These are phyloP conservation scores for Notospermus geniculatus DNA, from an alignment of 1,140 invertebrate species.

Conservation along the genomic window DNA sequence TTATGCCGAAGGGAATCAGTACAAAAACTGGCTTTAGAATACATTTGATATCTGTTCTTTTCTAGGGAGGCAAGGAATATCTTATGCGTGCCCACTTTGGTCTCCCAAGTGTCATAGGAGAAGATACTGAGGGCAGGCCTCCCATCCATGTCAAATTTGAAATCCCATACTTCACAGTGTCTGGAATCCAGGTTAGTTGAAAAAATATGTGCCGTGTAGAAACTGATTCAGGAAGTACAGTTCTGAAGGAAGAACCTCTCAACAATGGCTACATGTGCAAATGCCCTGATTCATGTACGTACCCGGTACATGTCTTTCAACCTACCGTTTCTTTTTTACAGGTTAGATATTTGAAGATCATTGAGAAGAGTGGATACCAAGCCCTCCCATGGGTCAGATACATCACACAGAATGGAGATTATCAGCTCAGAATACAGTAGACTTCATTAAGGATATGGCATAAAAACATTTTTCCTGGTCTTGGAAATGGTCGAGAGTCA, in stretches of 20 bases:
- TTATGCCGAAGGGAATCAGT: no score
- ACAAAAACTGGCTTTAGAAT: no score
- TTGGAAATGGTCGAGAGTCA: no score
- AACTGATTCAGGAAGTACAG: no score
- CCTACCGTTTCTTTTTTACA: slow-evolving; percentile 26
- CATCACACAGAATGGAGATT: slow-evolving; percentile 99
- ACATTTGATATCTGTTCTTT: slow-evolving; percentile 11
- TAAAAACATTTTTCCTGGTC: no score
- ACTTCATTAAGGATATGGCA: no score
- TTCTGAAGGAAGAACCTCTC: no score
- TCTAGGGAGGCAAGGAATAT: slow-evolving; percentile 92
- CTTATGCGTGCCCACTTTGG: slow-evolving; percentile 99
- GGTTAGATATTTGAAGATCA: slow-evolving; percentile 96
- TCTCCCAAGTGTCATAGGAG: slow-evolving; percentile 92
- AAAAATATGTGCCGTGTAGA: no score
- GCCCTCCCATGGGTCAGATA: slow-evolving; percentile 98
- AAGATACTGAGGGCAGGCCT: slow-evolving; percentile 92
- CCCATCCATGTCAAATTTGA: slow-evolving; percentile 99
- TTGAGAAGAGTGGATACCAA: slow-evolving; percentile 99
- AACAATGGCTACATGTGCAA: no score
- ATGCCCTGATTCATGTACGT: no score
- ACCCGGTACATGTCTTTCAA: not conserved
- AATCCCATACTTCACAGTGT: slow-evolving; percentile 99
- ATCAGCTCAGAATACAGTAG: slow-evolving; percentile 78
- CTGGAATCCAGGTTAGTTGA: slow-evolving; percentile 85